Conservation (phyloP, 2,888 invertebrate genomes). For the Xanthia togata region DNA sequence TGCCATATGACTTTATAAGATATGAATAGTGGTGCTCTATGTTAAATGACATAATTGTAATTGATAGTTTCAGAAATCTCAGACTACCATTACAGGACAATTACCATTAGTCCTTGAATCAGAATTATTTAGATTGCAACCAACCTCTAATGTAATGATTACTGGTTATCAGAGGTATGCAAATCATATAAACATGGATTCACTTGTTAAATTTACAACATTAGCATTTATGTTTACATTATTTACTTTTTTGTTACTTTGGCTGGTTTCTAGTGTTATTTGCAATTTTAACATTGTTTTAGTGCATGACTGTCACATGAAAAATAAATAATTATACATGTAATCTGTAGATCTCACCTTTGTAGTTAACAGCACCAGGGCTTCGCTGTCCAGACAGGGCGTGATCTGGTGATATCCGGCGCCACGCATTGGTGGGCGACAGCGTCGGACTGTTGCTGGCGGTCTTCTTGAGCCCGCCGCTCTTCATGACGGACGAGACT, state of each 20-base stretch:
- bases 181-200: slow-evolving; percentile 14
- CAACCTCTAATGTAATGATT: slow-evolving; percentile 7
- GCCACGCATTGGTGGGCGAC: slow-evolving; percentile 93
- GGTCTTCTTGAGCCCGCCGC: slow-evolving; percentile 91
- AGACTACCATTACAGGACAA: background rate
- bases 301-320: background rate
- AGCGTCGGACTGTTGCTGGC: slow-evolving; percentile 92
- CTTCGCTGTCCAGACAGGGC: slow-evolving; percentile 93
- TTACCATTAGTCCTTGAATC: background rate
- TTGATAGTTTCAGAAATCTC: background rate
- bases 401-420: slow-evolving; percentile 93
- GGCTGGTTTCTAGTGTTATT: background rate
- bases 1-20: background rate
- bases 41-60: background rate
- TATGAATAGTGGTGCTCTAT: background rate
- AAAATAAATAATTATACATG: background rate
- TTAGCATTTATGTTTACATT: slow-evolving; percentile 10
- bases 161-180: background rate
- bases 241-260: slow-evolving; percentile 6
- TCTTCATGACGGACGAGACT: slow-evolving; percentile 93
- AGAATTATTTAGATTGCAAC: slow-evolving; percentile 4
- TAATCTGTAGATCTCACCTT: slow-evolving; percentile 86
- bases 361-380: slow-evolving; percentile 93
- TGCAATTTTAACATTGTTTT: background rate
- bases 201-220: slow-evolving; percentile 15